Conservation (phyloP, 2,888 invertebrate species). For the Hyalella azteca region DNA sequence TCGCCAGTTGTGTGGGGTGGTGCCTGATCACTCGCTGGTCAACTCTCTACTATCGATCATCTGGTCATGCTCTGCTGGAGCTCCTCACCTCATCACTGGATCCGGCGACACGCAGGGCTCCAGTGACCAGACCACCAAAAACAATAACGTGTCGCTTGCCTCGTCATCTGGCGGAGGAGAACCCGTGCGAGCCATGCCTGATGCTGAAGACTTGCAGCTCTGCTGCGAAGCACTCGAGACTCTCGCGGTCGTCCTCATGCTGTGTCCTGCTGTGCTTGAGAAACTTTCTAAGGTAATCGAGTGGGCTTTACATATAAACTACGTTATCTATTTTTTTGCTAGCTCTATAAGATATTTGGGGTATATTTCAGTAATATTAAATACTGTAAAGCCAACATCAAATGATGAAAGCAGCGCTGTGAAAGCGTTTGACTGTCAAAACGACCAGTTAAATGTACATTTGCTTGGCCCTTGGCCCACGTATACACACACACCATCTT, state of each 20-base stretch:
- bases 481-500: too few species aligned
- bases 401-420: too few species aligned
- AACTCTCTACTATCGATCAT: conserved; percentile 51
- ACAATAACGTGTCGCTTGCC: conserved; percentile 72
- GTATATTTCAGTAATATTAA: too few species aligned
- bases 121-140: conserved; percentile 60
- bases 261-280: conserved; percentile 87
- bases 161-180: not conserved
- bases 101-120: conserved; percentile 43
- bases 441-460: too few species aligned
- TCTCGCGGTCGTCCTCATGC: conserved; percentile 83
- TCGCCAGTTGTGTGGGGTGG: conserved; percentile 53
- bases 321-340: not conserved
- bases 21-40: conserved; percentile 57
- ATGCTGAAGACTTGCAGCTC: conserved; percentile 62
- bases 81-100: conserved; percentile 51
- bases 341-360: not conserved
- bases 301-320: not conserved
- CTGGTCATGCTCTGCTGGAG: conserved; percentile 56
- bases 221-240: conserved; percentile 93
- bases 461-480: too few species aligned
- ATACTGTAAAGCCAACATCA: too few species aligned
- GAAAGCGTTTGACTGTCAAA: too few species aligned
- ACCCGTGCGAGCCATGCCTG: conserved; percentile 25
- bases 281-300: conserved; percentile 70